Evolutionary conservation across 2,113 vertebrate genomes (phyloP).

Genomic region (Corapipo altera): DNA sequence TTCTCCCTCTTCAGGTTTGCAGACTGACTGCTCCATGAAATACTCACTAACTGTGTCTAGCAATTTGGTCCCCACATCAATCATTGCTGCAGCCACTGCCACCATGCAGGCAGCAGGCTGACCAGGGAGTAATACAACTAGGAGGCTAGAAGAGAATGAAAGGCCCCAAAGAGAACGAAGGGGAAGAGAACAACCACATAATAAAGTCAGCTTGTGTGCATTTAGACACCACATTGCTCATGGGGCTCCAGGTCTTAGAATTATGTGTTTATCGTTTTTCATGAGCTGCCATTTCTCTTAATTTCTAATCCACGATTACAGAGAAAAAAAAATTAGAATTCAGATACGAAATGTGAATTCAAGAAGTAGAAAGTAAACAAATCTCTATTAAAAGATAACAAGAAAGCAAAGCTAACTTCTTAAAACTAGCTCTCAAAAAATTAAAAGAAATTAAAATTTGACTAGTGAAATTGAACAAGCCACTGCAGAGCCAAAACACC

Average conservation of each 20-base stretch:
- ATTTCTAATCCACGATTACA: not conserved
- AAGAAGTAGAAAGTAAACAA: not conserved
- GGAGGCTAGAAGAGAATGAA: not conserved
- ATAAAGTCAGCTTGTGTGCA: not conserved
- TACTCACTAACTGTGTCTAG: not conserved
- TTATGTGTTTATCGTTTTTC: not conserved
- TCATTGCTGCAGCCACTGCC: not conserved
- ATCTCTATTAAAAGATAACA: not conserved
- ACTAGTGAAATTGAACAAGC: not conserved
- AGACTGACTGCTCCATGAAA: slow-evolving; percentile 12
- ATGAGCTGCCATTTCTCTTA: not conserved
- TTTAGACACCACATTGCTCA: not conserved
- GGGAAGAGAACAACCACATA: not conserved
- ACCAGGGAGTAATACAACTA: not conserved
- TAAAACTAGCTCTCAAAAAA: not conserved
- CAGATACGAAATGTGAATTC: not conserved
- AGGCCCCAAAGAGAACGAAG: not conserved
- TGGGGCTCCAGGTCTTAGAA: not conserved
- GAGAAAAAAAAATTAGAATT: not conserved
- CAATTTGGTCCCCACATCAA: slow-evolving; percentile 3
- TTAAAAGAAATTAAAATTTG: not conserved
- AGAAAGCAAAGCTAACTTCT: not conserved
- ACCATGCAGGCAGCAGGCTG: not conserved
- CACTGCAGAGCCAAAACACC: not conserved
- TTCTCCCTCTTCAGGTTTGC: not conserved